Percentiles rank a stretch among this genome's conserved stretches.
phyloP scores from a whole-genome alignment of 2,888 invertebrate genomes.

The Neelides folsomi region DNA sequence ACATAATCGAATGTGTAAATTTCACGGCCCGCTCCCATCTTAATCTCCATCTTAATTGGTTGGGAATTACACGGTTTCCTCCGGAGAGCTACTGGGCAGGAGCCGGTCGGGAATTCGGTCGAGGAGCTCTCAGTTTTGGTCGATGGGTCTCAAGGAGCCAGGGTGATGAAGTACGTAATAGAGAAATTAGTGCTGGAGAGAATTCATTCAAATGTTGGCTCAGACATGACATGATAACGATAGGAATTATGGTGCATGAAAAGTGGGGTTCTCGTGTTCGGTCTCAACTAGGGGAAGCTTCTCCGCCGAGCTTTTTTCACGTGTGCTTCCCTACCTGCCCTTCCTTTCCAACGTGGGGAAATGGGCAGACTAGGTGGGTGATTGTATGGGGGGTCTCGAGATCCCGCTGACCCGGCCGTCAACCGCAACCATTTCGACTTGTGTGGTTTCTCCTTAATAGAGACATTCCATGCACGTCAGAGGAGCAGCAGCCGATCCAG shows the following conservation, averaged over 20 bases:
- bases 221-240: slow-evolving; percentile 21
- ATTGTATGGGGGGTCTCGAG: slow-evolving; percentile 31
- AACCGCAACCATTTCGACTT: slow-evolving; percentile 33
- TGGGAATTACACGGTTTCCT: no score
- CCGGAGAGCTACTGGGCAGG: no score
- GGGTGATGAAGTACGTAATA: slow-evolving; percentile 23
- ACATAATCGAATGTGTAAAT: no score
- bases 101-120: no score
- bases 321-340: not conserved
- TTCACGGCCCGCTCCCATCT: no score
- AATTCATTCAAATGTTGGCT: slow-evolving; percentile 19
- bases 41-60: no score
- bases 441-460: slow-evolving; percentile 34
- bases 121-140: no score
- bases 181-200: slow-evolving; percentile 20
- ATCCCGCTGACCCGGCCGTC: slow-evolving; percentile 33
- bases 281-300: slow-evolving; percentile 8
- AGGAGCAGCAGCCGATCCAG: slow-evolving; percentile 2
- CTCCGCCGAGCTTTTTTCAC: slow-evolving; percentile 4
- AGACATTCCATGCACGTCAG: slow-evolving; percentile 34
- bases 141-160: not conserved
- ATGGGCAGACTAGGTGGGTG: slow-evolving; percentile 26
- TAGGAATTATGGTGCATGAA: slow-evolving; percentile 17
- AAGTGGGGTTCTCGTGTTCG: slow-evolving; percentile 17
- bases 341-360: slow-evolving; percentile 8